A percentile compares a stretch with the other conserved stretches of the same genome.
Conservation (phyloP, 2,113 vertebrate species). For the Antechinus flavipes region DNA sequence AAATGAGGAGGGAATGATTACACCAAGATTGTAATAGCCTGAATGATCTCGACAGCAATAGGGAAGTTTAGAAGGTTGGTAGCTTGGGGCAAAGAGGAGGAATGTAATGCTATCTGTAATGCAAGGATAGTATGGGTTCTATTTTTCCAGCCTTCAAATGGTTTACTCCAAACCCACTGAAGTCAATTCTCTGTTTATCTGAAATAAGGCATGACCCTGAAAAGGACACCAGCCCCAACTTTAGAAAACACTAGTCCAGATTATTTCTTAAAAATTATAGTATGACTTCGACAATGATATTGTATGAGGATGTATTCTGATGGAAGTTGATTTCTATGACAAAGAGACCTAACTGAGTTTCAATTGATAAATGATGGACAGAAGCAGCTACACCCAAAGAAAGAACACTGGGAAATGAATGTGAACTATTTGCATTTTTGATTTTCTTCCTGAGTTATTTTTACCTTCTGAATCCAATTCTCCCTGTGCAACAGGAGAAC, state of each 20-base stretch:
- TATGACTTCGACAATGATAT: no score
- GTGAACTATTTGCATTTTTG: no score
- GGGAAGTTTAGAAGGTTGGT: background rate
- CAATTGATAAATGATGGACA: no score
- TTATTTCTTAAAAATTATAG: no score
- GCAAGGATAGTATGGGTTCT: background rate
- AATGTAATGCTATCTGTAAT: background rate
- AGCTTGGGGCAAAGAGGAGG: fast-evolving
- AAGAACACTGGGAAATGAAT: no score
- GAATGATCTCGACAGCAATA: background rate
- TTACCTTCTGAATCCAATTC: no score
- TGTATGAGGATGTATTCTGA: no score
- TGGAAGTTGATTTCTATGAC: no score
- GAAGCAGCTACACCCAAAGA: no score
- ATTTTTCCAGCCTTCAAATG: background rate
- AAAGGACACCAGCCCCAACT: background rate
- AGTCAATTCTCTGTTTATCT: background rate
- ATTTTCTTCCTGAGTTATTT: no score
- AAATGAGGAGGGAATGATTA: background rate
- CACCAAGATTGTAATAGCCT: background rate
- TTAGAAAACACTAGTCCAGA: background rate
- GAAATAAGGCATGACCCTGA: background rate
- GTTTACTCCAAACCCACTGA: background rate
- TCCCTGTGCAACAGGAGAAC: no score
- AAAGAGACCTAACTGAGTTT: no score